These are phyloP conservation scores for Cariama cristata DNA, from an alignment of 2,113 vertebrate genomes.

Conservation along the genomic window DNA sequence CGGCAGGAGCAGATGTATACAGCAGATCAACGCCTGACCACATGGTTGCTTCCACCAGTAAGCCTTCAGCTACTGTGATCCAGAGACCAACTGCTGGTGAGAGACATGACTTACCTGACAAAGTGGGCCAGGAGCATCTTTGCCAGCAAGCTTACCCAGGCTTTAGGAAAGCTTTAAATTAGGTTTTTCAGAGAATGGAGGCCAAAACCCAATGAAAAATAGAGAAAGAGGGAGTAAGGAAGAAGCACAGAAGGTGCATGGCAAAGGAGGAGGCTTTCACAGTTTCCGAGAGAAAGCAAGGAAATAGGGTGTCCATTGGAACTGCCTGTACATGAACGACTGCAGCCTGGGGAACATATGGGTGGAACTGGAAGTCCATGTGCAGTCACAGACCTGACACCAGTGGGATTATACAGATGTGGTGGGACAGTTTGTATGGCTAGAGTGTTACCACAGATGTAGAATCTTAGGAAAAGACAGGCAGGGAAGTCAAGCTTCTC, in stretches of 20 bases:
- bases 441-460: background rate
- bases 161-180: background rate
- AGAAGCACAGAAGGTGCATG: background rate
- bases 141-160: background rate
- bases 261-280: background rate
- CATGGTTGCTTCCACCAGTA: background rate
- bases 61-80: background rate
- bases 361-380: background rate
- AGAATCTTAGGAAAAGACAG: background rate
- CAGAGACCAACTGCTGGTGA: background rate
- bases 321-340: background rate
- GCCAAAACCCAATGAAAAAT: background rate
- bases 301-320: background rate
- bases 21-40: background rate
- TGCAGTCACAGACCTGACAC: background rate
- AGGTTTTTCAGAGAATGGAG: background rate
- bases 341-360: background rate
- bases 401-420: background rate
- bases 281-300: background rate
- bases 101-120: background rate
- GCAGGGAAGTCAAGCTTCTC: background rate
- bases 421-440: background rate
- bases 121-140: background rate
- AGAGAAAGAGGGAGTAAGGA: background rate
- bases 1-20: background rate